Base-by-base conservation (phyloP, 2,888 invertebrate genomes). In the Pristionchus entomophagus region DNA sequence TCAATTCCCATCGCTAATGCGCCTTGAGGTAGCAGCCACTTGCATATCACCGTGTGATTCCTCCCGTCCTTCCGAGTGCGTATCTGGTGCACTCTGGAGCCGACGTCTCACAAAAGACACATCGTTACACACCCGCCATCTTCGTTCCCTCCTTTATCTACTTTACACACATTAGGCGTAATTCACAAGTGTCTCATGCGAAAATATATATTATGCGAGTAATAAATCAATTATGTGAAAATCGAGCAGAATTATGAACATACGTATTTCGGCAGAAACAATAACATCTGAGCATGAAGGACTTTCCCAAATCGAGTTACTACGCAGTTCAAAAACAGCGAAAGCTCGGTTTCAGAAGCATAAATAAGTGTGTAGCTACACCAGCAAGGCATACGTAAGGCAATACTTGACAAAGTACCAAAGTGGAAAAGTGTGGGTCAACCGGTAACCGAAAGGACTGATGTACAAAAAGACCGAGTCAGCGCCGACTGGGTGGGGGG, bases 81-180 rank as follows among this genome's bases (percentile, higher is more conserved):
- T n/a, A 12, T 38, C n/a, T 41, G 73, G 73, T 41, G 41, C 41
- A 45, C n/a, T 26, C 26, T 22, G 73, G 26, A 41, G 8, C 10
- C 51, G 78, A 80, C 78, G 29, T 51, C 32, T 51, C 78, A 80
- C 78, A 51, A 51, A 80, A n/a, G 51, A 51, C 78, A 73, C 73
- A 73, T 73, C 73, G 73, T 73, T 73, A 51, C 35, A 32, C 51
- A 80, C 51, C 41, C 19, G 78, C 38, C 45, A 73, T 73, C 41
- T 73, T 73, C n/a, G 65, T 65, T 65, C 65, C 65, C 65, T 41
- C 73, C 73, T 73, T 73, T 73, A 73, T 73, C 73, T 73, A 73
- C 73, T 73, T 73, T 73, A 73, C 73, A 73, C 2, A 41, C n/a
- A n/a, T n/a, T 69, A 69, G 65, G 65, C 65, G 65, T 19, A 35